Base-by-base conservation (phyloP, 2,797 vertebrate genomes). In the Mormyrus proboscirostris region DNA sequence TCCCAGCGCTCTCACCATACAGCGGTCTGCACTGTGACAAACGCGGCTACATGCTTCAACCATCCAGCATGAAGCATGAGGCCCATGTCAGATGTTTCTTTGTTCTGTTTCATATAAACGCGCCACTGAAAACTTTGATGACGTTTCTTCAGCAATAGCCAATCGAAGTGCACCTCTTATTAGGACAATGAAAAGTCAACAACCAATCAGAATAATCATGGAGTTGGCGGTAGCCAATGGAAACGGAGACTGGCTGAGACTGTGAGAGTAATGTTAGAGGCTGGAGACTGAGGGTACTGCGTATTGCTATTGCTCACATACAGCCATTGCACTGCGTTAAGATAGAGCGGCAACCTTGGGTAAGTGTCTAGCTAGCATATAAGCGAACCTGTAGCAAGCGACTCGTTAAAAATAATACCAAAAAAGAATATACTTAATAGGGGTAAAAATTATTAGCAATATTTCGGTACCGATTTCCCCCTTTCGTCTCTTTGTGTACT, bases 311-410 rank as follows among this genome's bases (percentile, higher is more conserved):
- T 96, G 96, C 95, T 96, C 94, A 93, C 96, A 96, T 96, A 55
- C 97, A 98, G 97, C 98, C 98, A 98, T 99, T 98, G 98, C 98
- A 96, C 97, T 96, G 96, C 97, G 97, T 96, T 97, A 97, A 97
- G 96, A 97, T 95, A 95, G 97, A 97, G 96, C 95, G 94, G 95
- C 95, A 97, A 96, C 95, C 96, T 94, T 94, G 95, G 97, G 96
- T 95, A 92, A 96, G 96, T 97, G 95, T 94, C 47, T 38, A 47
- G 59, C 38, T 87, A 41, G 51, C 16, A 12, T 55, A 14, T 87
- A 57, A 19, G 53, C 33, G 25, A 88, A 88, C 59, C 22, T 69
- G 59, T 88, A 69, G 44, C n/a, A 14, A 38, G 57, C 76, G 49
- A 69, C 14, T 65, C 53, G 29, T 33, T 57, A 51, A 55, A 53